Evolutionary conservation across 2,888 invertebrate species (phyloP), one percentile per base, ranked within the genome.

Genomic region (Habrosyne pyritoides): DNA sequence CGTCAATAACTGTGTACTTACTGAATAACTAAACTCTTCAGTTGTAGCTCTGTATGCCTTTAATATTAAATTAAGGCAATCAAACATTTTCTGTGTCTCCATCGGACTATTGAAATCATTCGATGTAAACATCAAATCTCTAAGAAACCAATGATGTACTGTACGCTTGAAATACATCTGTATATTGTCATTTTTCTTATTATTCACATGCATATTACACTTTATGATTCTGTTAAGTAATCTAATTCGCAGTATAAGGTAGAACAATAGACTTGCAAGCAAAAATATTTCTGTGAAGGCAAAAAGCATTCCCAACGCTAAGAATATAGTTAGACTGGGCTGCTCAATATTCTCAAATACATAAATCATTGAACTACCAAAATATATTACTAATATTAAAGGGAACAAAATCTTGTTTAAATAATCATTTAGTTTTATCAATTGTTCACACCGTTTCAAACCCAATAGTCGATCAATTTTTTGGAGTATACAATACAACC

Each of bases 21-120:
- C 81, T 62, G 67, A 59, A 57, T 73, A 78, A 57, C 66, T 67
- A 24, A 64, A 79, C n/a, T 72, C 49, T 10, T 71, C 57, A 2
- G 61, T 69, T 4, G 77, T 54, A 10, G 60, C 59, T 52, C 69
- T 63, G 54, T 70, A 79, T 21, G 66, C 53, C 52, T 70, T 72
- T 36, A 81, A 54, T 47, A 79, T 60, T 33, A 68, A 64, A 52
- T 66, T 71, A 12, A 80, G 49, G 36, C 64, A 71, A 36, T 57
- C 47, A 14, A 18, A 42, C n/a, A 42, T 42, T 18, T 42, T 42
- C 42, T 18, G 18, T 42, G 18, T 18, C 1, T 42, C 42, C 18
- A 42, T 18, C 42, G 8, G 8, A 42, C 8, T 42, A 8, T 42
- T 42, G 18, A 42, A 42, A 42, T 42, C 42, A 42, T 42, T 18